Evolutionary conservation across 30 jellyfish, hydroid and myxozoan species (phyloP), one percentile per base, ranked within the genome.

Genomic region (Cassiopea andromeda): DNA sequence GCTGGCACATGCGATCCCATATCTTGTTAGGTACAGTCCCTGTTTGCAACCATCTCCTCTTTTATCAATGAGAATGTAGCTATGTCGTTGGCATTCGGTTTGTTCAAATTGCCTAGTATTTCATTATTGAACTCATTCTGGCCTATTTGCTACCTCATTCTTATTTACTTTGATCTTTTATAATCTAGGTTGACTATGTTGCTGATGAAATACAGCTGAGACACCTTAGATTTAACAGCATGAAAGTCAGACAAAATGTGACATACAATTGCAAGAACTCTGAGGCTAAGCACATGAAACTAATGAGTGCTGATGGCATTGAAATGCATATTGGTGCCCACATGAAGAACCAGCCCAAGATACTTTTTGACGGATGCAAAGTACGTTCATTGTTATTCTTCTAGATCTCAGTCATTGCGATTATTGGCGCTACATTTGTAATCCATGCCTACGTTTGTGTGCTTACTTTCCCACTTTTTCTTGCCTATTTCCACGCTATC

Each of bases 221-320:
- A 69, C 93, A 81, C 82, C 73, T 93, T 67, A 66, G 97, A 60
- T 82, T 93, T 48, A 93, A 89, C 95, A 93, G 98, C 92, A 44
- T 67, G 87, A 57, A 68, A 48, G 98, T 84, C 48, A 93, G 97
- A 13, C 98, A 93, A 69, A 93, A 93, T 68, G 77, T 93, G 76
- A 93, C 98, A 15, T 93, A 93, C 73, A 93, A 85, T 89, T 93
- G 98, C 93, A 87, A 86, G 68, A 93, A 93, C 88, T 93, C 98
- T 12, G 91, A 82, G 50, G 98, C 94, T 47, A 60, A 27, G 90
- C 80, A 88, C 70, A 75, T 93, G 92, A 93, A 93, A 73, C 57
- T 93, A 47, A 88, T 87, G 97, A 80, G 93, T 68, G 88, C 86
- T 68, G 94, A 84, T 60, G 87, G 76, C 59, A 93, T 82, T 48